Conservation (phyloP, 2,888 invertebrate species). For the Andrena chrysosceles region DNA sequence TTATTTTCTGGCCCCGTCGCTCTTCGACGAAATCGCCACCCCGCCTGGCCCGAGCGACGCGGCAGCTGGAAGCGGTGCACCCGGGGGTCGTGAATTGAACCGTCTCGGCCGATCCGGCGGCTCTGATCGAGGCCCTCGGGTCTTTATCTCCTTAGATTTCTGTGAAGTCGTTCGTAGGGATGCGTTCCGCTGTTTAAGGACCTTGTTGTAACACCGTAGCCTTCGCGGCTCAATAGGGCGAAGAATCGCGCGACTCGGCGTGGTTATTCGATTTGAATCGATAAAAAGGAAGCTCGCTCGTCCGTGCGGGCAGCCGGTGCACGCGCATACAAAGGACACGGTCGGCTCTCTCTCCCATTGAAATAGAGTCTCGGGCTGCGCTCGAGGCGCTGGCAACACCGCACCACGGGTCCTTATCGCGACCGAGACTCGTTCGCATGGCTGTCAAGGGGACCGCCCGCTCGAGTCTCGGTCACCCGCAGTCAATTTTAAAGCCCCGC, state of each 20-base stretch:
- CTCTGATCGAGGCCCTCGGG: too few species aligned
- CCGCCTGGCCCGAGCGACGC: too few species aligned
- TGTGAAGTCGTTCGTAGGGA: too few species aligned
- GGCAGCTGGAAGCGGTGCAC: too few species aligned
- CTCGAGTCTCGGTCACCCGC: constrained; percentile 68
- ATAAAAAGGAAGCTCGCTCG: constrained; percentile 26
- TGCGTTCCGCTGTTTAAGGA: not conserved
- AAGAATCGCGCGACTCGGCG: not conserved
- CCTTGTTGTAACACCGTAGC: not conserved
- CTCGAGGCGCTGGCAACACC: constrained; percentile 74
- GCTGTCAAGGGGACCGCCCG: constrained; percentile 75
- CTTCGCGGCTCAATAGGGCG: not conserved
- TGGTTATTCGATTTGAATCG: constrained; percentile 36
- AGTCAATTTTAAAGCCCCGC: constrained; percentile 71
- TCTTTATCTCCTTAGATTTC: too few species aligned
- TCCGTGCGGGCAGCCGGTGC: constrained; percentile 6
- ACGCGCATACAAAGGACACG: constrained; percentile 62
- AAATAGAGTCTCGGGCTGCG: constrained; percentile 64
- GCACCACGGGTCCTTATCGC: constrained; percentile 75
- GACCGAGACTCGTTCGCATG: constrained; percentile 74
- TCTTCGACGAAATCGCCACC: not conserved
- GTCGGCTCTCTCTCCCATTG: constrained; percentile 46
- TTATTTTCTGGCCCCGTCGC: constrained; percentile 29
- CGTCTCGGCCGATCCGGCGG: too few species aligned
- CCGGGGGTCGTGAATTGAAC: too few species aligned